Evolutionary conservation across 1,140 invertebrate species (phyloP).

Genomic region (Cardiocondyla obscurior): DNA sequence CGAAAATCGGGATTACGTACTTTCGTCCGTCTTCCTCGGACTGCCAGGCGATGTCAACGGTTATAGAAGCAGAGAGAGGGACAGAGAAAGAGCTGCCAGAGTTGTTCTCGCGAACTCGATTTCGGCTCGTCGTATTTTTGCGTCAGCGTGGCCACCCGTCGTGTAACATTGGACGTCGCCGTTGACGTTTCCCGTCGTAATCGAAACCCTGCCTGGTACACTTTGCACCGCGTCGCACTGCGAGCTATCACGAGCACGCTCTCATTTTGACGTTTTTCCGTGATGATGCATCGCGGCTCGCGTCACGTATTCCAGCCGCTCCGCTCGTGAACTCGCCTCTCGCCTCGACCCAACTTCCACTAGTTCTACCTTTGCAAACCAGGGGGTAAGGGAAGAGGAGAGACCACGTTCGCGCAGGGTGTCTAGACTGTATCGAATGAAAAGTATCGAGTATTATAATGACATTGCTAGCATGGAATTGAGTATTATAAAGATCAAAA

Average conservation of each 20-base stretch:
- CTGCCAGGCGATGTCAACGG: constrained; percentile 19
- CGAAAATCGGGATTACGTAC: background rate
- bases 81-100: background rate
- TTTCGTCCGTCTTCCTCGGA: constrained; percentile 27
- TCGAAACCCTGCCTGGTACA: background rate
- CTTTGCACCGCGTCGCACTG: constrained; percentile 7
- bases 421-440: too few relatives aligned
- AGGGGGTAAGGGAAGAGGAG: background rate
- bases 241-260: constrained; percentile 42
- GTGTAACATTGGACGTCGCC: constrained; percentile 8
- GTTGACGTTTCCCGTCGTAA: background rate
- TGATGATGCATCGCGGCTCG: constrained; percentile 17
- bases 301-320: background rate
- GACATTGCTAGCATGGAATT: too few relatives aligned
- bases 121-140: constrained; percentile 10
- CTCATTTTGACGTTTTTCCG: constrained; percentile 34
- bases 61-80: background rate
- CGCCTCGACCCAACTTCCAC: background rate
- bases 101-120: background rate
- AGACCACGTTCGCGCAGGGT: background rate
- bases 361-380: too few relatives aligned
- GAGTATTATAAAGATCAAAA: too few relatives aligned
- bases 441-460: too few relatives aligned
- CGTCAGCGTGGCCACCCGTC: constrained; percentile 2
- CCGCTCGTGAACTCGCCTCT: constrained; percentile 23